Percentiles rank a stretch among this genome's conserved stretches.
These are phyloP conservation scores for Drepana falcataria DNA, from an alignment of 2,888 invertebrate species.

Conservation along the genomic window DNA sequence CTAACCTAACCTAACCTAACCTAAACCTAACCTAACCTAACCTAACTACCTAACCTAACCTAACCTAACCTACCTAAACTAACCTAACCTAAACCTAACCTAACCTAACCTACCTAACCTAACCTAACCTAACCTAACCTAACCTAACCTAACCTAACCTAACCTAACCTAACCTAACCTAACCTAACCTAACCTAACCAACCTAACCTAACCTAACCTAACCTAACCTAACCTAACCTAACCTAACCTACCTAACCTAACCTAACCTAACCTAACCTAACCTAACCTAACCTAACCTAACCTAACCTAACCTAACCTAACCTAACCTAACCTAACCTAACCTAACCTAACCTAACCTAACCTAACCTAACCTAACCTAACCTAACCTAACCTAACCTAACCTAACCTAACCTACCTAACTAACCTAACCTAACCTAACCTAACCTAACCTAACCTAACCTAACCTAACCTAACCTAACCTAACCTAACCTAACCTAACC, in stretches of 20 bases:
- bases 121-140: conserved; percentile 3
- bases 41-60: conserved; percentile 12
- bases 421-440: conserved; percentile 1
- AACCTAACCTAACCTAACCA: conserved; percentile 8
- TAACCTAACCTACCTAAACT: conserved; percentile 9
- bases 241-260: conserved; percentile 9
- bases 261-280: conserved; percentile 8
- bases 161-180: conserved; percentile 9
- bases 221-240: conserved; percentile 11
- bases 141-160: conserved; percentile 6
- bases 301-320: conserved; percentile 15
- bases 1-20: conserved; percentile 9
- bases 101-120: conserved; percentile 13
- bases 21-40: conserved; percentile 9
- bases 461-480: conserved; percentile 10
- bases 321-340: conserved; percentile 9
- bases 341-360: conserved; percentile 12
- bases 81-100: background rate
- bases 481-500: conserved; percentile 12
- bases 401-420: conserved; percentile 13
- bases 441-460: conserved; percentile 7
- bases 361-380: conserved; percentile 18
- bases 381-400: conserved; percentile 14
- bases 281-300: conserved; percentile 12
- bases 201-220: conserved; percentile 18